Base-by-base conservation (phyloP, 2,797 vertebrate species). In the Cygnus olor region DNA sequence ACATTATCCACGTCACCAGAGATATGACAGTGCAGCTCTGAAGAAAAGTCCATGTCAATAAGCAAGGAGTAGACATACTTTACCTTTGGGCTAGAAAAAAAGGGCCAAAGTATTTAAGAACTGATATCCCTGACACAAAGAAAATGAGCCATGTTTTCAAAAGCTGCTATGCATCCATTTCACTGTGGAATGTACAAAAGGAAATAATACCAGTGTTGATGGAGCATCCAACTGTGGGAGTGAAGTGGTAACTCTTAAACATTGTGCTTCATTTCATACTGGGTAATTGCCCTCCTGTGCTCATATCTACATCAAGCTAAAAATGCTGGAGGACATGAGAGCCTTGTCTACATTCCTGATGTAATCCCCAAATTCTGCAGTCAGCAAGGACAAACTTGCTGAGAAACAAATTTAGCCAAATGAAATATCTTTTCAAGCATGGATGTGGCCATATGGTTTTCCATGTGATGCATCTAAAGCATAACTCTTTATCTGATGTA, bases 351-450 rank as follows among this genome's bases (percentile, higher is more conserved):
- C 14, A 13, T 89, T 85, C 10, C 80, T 53, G 22, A 57, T 69
- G 49, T 28, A 84, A 93, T 72, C 45, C 82, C 66, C 45, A 6
- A 65, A 86, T 66, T 77, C 70, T 40, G 22, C 82, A 76, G 73
- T n/a, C 77, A 94, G 30, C 73, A 90, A 91, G 88, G 66, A 86
- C 45, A 58, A 90, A 63, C 95, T 91, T 85, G 79, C 93, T 84
- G 85, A 88, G 88, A 94, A 94, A 88, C 61, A 0, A 69, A 54
- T 80, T 78, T 40, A 54, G 65, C 51, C 70, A 69, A 76, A 73
- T 72, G 54, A 76, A 72, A 74, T 40, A 34, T 60, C 88, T 94
- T 87, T 65, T 83, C 94, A 91, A 94, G 80, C 45, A 71, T 14
- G 57, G 66, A 72, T 12, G 16, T 15, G 53, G 66, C 91, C 93